A percentile compares a stretch with the other conserved stretches of the same genome.
Evolutionary conservation across 2,888 invertebrate species (phyloP).

Genomic region (Epirrita christyi): DNA sequence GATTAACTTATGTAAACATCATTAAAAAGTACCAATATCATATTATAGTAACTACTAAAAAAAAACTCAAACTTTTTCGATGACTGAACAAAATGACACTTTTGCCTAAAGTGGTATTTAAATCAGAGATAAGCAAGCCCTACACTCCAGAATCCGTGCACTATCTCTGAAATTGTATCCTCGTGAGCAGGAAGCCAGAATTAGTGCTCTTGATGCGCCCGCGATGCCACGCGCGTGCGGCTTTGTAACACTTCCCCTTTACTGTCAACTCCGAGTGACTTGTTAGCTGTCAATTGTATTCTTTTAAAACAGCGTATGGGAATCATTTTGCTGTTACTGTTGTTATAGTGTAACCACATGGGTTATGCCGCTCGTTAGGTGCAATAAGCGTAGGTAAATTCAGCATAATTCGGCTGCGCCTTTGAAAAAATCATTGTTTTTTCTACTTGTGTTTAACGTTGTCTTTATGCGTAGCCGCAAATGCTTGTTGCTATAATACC

Average conservation of each 20-base stretch:
- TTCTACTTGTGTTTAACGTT: too few species aligned
- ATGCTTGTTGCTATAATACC: too few species aligned
- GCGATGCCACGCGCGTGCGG: constrained; percentile 15
- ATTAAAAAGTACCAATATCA: too few species aligned
- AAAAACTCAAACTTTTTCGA: background rate
- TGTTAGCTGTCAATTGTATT: constrained; percentile 29
- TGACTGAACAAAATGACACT: constrained; percentile 4
- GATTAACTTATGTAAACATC: too few species aligned
- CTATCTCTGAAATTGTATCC: constrained; percentile 46
- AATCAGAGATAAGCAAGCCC: constrained; percentile 28
- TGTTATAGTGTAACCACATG: background rate
- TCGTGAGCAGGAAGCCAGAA: constrained; percentile 29
- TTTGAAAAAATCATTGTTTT: too few species aligned
- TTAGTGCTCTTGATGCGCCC: constrained; percentile 20
- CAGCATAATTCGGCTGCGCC: too few species aligned
- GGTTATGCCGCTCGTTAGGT: background rate
- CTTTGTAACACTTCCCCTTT: constrained; percentile 16
- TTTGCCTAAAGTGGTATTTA: constrained; percentile 11
- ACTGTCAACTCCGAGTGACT: constrained; percentile 22
- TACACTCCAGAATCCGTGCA: constrained; percentile 44
- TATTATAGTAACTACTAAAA: too few species aligned
- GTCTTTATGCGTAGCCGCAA: too few species aligned
- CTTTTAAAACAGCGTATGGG: constrained; percentile 13
- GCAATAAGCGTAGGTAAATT: too few species aligned
- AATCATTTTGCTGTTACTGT: constrained; percentile 3